Evolutionary conservation across 2,113 vertebrate species (phyloP), one percentile per base, ranked within the genome.

Genomic region (Uropsilus gracilis): DNA sequence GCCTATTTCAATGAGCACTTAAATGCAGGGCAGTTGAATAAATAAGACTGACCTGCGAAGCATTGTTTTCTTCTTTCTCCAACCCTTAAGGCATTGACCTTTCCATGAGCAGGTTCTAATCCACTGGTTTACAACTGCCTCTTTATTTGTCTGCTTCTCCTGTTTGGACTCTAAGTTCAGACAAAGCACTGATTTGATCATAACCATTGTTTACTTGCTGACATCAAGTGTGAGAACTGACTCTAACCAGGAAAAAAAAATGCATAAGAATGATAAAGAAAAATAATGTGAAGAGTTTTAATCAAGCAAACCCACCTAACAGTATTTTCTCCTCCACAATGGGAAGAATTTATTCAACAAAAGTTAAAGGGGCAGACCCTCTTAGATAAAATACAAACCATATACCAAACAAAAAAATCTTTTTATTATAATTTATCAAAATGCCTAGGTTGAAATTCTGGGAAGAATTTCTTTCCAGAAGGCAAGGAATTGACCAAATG

Each of bases 391-490:
- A 0, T 86, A 61, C 17, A 94, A 89, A 91, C 4, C 92, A 82
- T 94, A 18, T 50, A 2, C 42, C 22, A 14, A 93, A 95, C 78
- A n/a, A 92, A 80, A 17, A 91, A 93, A 97, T 1, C 34, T 72
- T 97, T 97, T 94, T 88, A 94, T 97, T 44, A 72, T 1, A 34
- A 73, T 69, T 69, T 37, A 69, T 69, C 34, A 37, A 4, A 39
- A 37, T 6, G 8, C 22, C 37, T 81, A 84, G 57, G 69, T 73
- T 89, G 86, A 86, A 91, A 85, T 39, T 96, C 80, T 94, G 68
- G 9, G 85, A 85, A 92, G 63, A n/a, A n/a, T n/a, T n/a, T n/a
- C n/a, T n/a, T n/a, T n/a, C n/a, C n/a, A n/a, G n/a, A 87, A 57
- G 13, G 1, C 8, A 85, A 80, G 72, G 16, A 63, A 6, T 8